Percentiles rank a stretch among this genome's conserved stretches.
Evolutionary conservation across 2,888 invertebrate species (phyloP).

Genomic region (Sericinus montela): DNA sequence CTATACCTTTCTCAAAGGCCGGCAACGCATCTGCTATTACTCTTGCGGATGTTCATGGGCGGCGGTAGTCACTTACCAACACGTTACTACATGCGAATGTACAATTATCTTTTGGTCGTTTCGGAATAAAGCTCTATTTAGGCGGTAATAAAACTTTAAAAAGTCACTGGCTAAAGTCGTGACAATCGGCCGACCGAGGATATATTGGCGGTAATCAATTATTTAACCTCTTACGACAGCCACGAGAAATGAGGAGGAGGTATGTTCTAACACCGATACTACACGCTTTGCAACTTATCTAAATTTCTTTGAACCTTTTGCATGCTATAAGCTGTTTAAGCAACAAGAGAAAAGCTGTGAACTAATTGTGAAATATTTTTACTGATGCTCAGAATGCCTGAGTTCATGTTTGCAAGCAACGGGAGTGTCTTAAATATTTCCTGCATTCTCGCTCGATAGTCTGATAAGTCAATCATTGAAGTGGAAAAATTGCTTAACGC

Average conservation of each 20-base stretch:
- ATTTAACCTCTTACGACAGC: too few species aligned
- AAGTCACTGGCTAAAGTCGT: constrained; percentile 23
- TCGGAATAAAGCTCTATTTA: constrained; percentile 10
- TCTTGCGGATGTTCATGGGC: too few species aligned
- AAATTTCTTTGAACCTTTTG: too few species aligned
- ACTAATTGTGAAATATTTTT: background rate
- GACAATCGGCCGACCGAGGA: constrained; percentile 35
- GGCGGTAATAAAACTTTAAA: constrained; percentile 21
- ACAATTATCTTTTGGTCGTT: background rate
- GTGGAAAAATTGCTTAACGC: background rate
- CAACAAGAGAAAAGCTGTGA: too few species aligned
- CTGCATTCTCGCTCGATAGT: background rate
- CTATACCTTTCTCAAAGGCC: too few species aligned
- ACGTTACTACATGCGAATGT: too few species aligned
- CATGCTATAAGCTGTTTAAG: too few species aligned
- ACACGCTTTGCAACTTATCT: too few species aligned
- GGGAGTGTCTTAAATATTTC: background rate
- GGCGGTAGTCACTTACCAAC: too few species aligned
- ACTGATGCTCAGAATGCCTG: background rate
- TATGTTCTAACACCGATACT: too few species aligned
- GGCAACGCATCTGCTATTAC: too few species aligned
- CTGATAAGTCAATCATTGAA: background rate
- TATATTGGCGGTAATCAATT: constrained; percentile 56
- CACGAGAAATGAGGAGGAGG: too few species aligned
- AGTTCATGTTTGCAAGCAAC: background rate